These are phyloP conservation scores for Athalia rosae DNA, from an alignment of 2,888 invertebrate genomes.

Conservation along the genomic window DNA sequence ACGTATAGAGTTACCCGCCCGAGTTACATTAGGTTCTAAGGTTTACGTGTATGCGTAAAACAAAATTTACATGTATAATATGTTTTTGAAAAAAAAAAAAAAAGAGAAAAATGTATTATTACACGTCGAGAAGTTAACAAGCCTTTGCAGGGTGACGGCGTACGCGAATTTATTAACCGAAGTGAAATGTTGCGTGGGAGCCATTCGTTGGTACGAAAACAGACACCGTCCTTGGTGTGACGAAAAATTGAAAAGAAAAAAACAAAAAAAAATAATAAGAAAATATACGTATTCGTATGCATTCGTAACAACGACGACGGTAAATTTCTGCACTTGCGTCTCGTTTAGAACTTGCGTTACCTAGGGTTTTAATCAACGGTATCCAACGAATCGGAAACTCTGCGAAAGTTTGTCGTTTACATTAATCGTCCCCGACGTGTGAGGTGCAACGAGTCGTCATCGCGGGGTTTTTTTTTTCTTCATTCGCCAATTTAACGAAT, in stretches of 20 bases:
- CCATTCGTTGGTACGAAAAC: not conserved
- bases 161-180: conserved; percentile 20
- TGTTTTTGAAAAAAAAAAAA: conserved; percentile 19
- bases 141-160: not conserved
- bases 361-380: conserved; percentile 20
- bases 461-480: not conserved
- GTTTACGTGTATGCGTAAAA: not conserved
- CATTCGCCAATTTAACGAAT: not conserved
- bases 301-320: not conserved
- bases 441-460: not conserved
- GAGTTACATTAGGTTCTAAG: not conserved
- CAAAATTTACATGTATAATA: not conserved
- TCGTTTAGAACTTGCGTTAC: conserved; percentile 5
- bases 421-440: not conserved
- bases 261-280: not conserved
- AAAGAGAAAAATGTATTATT: conserved; percentile 29
- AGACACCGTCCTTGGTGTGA: not conserved
- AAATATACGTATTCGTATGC: not conserved
- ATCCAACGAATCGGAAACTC: conserved; percentile 18
- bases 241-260: not conserved
- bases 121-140: conserved; percentile 29
- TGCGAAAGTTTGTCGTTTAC: conserved; percentile 11
- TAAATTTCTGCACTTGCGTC: not conserved
- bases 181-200: too few relatives aligned
- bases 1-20: not conserved